A percentile compares a stretch with the other conserved stretches of the same genome.
phyloP scores from a whole-genome alignment of 2,797 vertebrate genomes.

The Poliocrania exsul region DNA sequence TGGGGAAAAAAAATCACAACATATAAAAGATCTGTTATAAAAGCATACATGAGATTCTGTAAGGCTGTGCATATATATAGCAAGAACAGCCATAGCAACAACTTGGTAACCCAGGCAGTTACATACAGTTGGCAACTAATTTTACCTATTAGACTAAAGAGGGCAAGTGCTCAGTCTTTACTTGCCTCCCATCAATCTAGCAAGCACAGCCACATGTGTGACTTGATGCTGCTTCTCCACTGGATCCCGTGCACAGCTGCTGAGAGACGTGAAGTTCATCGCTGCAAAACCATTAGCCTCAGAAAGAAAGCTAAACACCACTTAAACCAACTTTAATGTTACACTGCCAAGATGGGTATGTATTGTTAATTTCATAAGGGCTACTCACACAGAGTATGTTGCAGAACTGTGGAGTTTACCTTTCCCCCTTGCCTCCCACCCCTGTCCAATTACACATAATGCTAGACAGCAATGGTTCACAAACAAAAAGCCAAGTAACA shows the following conservation, averaged over 20 bases:
- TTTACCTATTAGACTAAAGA: neutral
- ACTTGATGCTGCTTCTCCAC: neutral
- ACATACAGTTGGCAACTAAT: neutral
- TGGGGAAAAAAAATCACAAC: neutral
- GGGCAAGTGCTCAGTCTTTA: neutral
- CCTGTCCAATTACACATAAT: neutral
- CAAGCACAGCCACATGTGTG: neutral
- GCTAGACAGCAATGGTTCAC: neutral
- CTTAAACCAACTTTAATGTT: neutral
- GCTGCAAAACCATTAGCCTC: neutral
- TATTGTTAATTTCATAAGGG: neutral
- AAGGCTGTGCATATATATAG: neutral
- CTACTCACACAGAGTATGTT: neutral
- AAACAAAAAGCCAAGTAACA: neutral
- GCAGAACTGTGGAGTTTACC: neutral
- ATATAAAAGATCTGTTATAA: neutral
- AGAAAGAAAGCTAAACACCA: neutral
- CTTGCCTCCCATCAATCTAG: neutral
- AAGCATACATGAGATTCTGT: neutral
- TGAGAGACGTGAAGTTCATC: neutral
- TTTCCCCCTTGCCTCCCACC: rapidly evolving
- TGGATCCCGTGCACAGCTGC: neutral
- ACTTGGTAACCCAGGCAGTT: neutral
- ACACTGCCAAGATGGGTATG: neutral
- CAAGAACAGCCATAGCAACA: neutral